These are phyloP conservation scores for Papilio glaucus DNA, from an alignment of 1,140 invertebrate genomes.

Conservation along the genomic window DNA sequence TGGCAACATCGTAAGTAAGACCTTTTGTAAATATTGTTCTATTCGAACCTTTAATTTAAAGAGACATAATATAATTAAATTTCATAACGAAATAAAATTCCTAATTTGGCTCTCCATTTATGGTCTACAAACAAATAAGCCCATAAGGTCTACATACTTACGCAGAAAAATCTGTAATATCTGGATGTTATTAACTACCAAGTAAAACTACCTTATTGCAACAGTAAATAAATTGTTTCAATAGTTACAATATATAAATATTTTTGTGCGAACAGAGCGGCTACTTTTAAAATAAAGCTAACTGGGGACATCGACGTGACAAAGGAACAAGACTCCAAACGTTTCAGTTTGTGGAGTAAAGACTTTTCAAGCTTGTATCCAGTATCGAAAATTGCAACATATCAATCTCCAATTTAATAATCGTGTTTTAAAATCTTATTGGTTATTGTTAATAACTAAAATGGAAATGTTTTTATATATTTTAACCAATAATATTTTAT, in stretches of 20 bases:
- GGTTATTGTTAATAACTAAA: not conserved
- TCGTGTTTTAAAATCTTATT: not conserved
- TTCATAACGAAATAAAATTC: not conserved
- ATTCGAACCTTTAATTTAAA: too few species aligned
- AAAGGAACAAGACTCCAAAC: conserved; percentile 41
- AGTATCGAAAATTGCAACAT: conserved; percentile 58
- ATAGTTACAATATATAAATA: not conserved
- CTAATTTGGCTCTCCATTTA: not conserved
- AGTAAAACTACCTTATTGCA: too few species aligned
- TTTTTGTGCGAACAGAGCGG: conserved; percentile 11
- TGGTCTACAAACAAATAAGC: too few species aligned
- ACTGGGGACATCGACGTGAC: conserved; percentile 34
- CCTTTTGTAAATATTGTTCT: too few species aligned
- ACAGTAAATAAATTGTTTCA: too few species aligned
- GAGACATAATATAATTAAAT: too few species aligned
- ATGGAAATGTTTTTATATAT: not conserved
- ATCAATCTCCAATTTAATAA: conserved; percentile 48
- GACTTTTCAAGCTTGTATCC: conserved; percentile 58
- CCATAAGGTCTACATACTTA: too few species aligned
- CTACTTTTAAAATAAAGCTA: conserved; percentile 42
- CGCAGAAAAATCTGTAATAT: too few species aligned
- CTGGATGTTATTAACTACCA: too few species aligned
- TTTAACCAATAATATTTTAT: too few species aligned
- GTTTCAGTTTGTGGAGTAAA: conserved; percentile 55
- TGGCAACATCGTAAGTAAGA: too few species aligned